These are phyloP conservation scores for Parasteatoda tepidariorum DNA, from an alignment of 1,140 invertebrate genomes.

Conservation along the genomic window DNA sequence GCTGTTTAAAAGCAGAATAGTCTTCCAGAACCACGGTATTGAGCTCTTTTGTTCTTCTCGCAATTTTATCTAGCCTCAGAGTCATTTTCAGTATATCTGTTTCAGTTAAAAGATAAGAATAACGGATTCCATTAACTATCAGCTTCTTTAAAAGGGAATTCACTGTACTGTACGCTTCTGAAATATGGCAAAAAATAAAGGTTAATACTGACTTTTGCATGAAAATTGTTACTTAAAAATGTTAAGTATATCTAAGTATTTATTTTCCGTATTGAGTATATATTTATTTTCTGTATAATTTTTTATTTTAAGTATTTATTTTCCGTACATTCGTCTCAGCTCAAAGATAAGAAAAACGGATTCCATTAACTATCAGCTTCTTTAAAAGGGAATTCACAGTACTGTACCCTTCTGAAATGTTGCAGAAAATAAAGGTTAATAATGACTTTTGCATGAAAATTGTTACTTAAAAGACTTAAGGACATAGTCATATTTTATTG, in stretches of 20 bases:
- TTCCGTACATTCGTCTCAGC: not conserved
- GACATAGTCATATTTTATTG: too few relatives aligned
- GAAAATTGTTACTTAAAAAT: not conserved
- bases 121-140: not conserved
- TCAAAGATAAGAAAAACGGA: constrained; percentile 26
- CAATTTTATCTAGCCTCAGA: not conserved
- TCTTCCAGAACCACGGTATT: constrained; percentile 17
- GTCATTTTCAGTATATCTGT: not conserved
- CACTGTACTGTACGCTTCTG: not conserved
- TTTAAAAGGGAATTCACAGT: constrained; percentile 7
- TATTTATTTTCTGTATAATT: too few relatives aligned
- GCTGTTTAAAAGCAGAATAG: constrained; percentile 2
- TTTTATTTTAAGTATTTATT: too few relatives aligned
- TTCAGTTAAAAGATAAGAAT: constrained; percentile 28
- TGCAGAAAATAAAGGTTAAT: not conserved
- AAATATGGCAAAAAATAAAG: not conserved
- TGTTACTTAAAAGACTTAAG: not conserved
- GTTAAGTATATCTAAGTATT: not conserved
- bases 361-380: not conserved
- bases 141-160: constrained; percentile 10
- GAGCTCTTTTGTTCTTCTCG: not conserved
- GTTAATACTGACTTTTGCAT: not conserved
- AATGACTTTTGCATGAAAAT: not conserved
- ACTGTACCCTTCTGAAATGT: not conserved
- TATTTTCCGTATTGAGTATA: too few relatives aligned